Evolutionary conservation across 2,113 vertebrate species (phyloP), one percentile per base, ranked within the genome.

Genomic region (Neopipo cinnamomea): DNA sequence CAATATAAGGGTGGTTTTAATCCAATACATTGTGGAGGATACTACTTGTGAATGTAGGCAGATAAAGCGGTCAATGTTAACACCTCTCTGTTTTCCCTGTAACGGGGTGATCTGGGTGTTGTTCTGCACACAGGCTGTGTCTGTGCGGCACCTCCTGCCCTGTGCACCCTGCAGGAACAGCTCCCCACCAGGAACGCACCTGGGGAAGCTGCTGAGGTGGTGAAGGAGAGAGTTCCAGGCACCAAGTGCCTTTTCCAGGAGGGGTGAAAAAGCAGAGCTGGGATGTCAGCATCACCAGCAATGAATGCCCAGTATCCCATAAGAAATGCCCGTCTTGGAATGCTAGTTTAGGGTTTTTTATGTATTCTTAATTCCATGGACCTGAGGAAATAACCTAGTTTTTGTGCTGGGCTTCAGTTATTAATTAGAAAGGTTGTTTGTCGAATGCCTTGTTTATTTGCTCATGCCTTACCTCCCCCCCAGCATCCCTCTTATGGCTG

Each of bases 61-160:
- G 18, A 31, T 22, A 12, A 35, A 61, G 13, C 14, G 61, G 31
- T 6, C 20, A 6, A 2, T 6, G 66, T 28, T 62, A 46, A 47
- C 6, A 33, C n/a, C 13, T 15, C 37, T 33, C 41, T 53, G 7
- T 12, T 58, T 65, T 19, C 28, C 61, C 21, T 8, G 2, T 8
- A 1, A 2, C 1, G 0, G 66, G 1, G 2, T 31, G 62, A 5
- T 20, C 4, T 0, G 22, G n/a, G 74, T 42, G 39, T 47, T 0
- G 4, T 27, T 75, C 6, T 4, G 50, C 62, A 12, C n/a, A 1
- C 19, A 8, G 17, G 6, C 47, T 1, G 19, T 14, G 8, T 8
- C 18, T 25, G 12, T 5, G 10, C 1, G 2, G 33, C 67, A 18
- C 9, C 41, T 21, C 8, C 16, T 3, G 27, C 5, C 27, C 18